phyloP scores from a whole-genome alignment of 2,113 vertebrate genomes.

The Erinaceus europaeus region DNA sequence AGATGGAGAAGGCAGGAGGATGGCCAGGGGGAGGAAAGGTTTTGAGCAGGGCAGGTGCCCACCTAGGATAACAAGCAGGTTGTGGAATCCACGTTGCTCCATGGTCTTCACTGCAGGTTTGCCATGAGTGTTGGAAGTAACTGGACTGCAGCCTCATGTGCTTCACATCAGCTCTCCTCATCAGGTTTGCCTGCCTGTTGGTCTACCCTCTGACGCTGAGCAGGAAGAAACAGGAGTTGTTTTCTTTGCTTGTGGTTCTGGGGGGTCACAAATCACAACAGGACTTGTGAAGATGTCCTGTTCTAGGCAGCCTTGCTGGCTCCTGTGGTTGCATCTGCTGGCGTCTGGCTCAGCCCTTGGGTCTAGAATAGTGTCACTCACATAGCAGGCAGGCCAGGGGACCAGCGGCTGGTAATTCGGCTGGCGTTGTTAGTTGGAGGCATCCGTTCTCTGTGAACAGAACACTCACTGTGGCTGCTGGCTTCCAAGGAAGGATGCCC shows the following conservation, averaged over 20 bases:
- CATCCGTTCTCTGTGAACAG: not conserved
- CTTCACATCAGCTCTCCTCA: accelerated
- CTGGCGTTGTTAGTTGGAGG: not conserved
- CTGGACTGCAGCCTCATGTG: not conserved
- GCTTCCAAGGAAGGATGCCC: not conserved
- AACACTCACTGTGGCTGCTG: not conserved
- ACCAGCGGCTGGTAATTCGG: not conserved
- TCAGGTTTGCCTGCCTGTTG: not conserved
- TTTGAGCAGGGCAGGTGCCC: too few relatives aligned
- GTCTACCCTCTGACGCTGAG: not conserved
- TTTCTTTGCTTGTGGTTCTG: not conserved
- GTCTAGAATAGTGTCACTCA: not conserved
- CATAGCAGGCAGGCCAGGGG: not conserved
- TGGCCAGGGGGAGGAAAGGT: not conserved
- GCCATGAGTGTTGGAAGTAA: not conserved
- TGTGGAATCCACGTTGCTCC: too few relatives aligned
- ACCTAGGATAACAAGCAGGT: too few relatives aligned
- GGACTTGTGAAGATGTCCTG: not conserved
- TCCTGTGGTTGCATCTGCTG: not conserved
- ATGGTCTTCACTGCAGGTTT: not conserved
- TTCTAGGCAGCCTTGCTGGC: not conserved
- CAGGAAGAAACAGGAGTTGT: not conserved
- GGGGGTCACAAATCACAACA: not conserved
- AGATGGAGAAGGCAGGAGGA: not conserved
- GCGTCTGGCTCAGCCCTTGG: not conserved